phyloP scores from a whole-genome alignment of 2,888 invertebrate genomes.

The Tupiocoris notatus region DNA sequence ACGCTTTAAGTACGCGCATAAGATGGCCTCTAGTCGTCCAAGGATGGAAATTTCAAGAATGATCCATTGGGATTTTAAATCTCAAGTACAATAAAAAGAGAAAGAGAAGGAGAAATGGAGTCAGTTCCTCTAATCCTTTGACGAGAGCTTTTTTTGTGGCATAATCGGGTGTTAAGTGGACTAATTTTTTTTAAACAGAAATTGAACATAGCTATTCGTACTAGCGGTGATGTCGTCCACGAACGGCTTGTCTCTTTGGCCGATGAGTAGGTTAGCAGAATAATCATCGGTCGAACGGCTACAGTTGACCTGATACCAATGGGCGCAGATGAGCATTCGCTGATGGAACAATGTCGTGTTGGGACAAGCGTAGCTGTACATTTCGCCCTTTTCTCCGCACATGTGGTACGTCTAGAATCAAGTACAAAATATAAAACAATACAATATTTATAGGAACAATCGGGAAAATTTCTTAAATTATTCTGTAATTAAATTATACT shows the following conservation, averaged over 20 bases:
- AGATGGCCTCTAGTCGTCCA: too few relatives aligned
- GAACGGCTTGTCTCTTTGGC: conserved; percentile 70
- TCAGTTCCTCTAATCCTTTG: too few relatives aligned
- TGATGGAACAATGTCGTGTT: conserved; percentile 78
- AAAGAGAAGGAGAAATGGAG: too few relatives aligned
- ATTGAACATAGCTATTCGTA: too few relatives aligned
- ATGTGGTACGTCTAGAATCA: conserved; percentile 70
- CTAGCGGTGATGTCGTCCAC: conserved; percentile 55
- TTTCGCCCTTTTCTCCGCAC: conserved; percentile 73
- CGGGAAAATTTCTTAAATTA: neutral
- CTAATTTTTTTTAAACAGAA: too few relatives aligned
- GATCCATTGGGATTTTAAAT: too few relatives aligned
- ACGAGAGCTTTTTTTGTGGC: too few relatives aligned
- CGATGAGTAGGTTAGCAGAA: conserved; percentile 69
- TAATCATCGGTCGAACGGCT: conserved; percentile 68
- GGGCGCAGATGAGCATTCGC: conserved; percentile 76
- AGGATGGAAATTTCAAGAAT: too few relatives aligned
- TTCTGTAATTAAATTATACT: neutral
- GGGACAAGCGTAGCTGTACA: conserved; percentile 76
- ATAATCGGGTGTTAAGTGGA: too few relatives aligned
- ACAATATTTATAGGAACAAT: neutral
- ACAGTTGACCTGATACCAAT: conserved; percentile 81
- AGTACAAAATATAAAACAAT: neutral
- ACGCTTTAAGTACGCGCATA: too few relatives aligned
- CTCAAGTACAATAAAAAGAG: too few relatives aligned